Conservation (phyloP, 2,888 invertebrate species). For the Nymphalis polychloros region DNA sequence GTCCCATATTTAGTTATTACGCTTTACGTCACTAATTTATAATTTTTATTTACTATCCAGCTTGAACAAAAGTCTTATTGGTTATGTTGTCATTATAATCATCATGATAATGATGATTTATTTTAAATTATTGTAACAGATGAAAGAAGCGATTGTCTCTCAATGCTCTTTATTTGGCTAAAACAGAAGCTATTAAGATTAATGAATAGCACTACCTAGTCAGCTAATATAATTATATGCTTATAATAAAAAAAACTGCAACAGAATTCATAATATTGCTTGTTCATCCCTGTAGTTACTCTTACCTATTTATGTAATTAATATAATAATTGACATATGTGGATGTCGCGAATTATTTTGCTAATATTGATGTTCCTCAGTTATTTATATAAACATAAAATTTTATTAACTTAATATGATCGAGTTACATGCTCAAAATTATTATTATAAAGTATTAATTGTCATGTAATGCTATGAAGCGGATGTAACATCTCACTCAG, state of each 20-base stretch:
- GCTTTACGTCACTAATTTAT: slow-evolving; percentile 77
- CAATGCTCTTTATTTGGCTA: slow-evolving; percentile 50
- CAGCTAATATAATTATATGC: slow-evolving; percentile 55
- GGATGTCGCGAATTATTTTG: slow-evolving; percentile 43
- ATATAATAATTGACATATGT: slow-evolving; percentile 41
- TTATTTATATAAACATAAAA: slow-evolving; percentile 35
- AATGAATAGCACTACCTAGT: slow-evolving; percentile 62
- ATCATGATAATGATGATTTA: slow-evolving; percentile 13
- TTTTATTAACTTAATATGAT: slow-evolving; percentile 30
- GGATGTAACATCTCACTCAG: slow-evolving; percentile 24
- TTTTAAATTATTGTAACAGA: slow-evolving; percentile 31
- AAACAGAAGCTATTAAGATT: slow-evolving; percentile 50
- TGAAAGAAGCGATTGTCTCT: slow-evolving; percentile 34
- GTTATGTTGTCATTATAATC: neutral
- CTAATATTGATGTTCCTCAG: slow-evolving; percentile 45
- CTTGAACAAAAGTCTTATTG: slow-evolving; percentile 1
- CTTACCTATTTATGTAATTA: slow-evolving; percentile 42
- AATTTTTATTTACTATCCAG: slow-evolving; percentile 41
- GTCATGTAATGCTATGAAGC: slow-evolving; percentile 15
- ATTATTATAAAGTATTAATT: slow-evolving; percentile 26
- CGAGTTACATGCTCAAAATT: slow-evolving; percentile 37
- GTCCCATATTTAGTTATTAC: slow-evolving; percentile 68
- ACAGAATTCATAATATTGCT: slow-evolving; percentile 38
- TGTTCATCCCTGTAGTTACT: slow-evolving; percentile 38
- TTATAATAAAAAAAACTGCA: slow-evolving; percentile 38